phyloP scores from a whole-genome alignment of 2,797 vertebrate genomes.

The Microctenopoma lineatum region DNA sequence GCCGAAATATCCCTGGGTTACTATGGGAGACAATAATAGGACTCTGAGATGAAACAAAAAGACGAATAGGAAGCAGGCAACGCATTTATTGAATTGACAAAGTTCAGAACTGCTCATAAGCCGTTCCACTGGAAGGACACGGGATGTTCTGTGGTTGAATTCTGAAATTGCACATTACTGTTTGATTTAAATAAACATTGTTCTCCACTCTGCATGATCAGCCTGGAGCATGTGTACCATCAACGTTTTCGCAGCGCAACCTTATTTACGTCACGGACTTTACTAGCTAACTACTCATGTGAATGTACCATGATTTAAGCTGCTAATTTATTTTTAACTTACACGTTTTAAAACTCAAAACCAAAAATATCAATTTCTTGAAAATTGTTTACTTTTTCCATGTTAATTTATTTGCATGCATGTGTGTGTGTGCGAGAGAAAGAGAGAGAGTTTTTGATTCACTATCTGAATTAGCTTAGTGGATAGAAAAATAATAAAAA shows the following conservation, averaged over 20 bases:
- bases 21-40: constrained; percentile 8
- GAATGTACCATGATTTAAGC: constrained; percentile 72
- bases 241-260: constrained; percentile 22
- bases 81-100: background rate
- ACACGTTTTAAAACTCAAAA: constrained; percentile 63
- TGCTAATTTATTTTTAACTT: constrained; percentile 73
- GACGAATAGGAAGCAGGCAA: background rate
- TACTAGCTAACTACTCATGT: constrained; percentile 56
- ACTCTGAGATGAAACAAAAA: constrained; percentile 15
- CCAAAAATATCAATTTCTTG: constrained; percentile 59
- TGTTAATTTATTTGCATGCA: constrained; percentile 85
- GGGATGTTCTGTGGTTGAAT: constrained; percentile 49
- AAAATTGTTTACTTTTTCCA: constrained; percentile 74
- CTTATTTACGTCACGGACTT: constrained; percentile 46
- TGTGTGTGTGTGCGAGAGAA: constrained; percentile 41
- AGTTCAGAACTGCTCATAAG: constrained; percentile 16
- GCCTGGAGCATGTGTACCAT: constrained; percentile 39
- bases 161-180: constrained; percentile 51
- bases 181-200: constrained; percentile 34
- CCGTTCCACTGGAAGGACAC: constrained; percentile 30
- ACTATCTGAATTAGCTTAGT: constrained; percentile 49
- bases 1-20: constrained; percentile 6
- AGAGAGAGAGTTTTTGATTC: constrained; percentile 45
- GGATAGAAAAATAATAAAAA: constrained; percentile 23
- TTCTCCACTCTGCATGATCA: constrained; percentile 55